Conservation (phyloP, 37 sponge, comb jelly and placozoan species). For the Mnemiopsis leidyi region DNA sequence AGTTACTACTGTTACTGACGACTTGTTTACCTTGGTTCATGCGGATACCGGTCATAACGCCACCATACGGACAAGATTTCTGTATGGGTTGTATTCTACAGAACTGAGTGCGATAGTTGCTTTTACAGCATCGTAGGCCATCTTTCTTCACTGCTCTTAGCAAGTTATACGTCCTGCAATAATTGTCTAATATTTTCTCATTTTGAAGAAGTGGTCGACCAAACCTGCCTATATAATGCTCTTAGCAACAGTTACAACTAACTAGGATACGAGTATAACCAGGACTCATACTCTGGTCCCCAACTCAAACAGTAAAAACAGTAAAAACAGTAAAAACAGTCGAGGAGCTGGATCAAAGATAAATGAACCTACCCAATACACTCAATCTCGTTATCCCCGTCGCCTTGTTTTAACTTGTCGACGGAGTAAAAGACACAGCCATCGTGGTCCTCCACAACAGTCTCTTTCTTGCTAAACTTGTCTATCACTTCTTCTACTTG, state of each 20-base stretch:
- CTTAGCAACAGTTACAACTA: too few species aligned
- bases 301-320: too few species aligned
- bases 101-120: neutral
- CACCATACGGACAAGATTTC: neutral
- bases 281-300: too few species aligned
- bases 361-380: constrained; percentile 27
- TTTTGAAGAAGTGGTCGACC: too few species aligned
- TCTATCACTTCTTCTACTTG: neutral
- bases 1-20: too few species aligned
- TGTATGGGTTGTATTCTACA: neutral
- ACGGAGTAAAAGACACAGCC: neutral
- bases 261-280: too few species aligned
- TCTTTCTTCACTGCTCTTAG: neutral
- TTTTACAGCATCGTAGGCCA: neutral
- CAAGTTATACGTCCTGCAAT: constrained; percentile 34
- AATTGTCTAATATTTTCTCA: too few species aligned
- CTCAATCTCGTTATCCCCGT: constrained; percentile 24
- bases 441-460: neutral
- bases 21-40: constrained; percentile 39
- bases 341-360: too few species aligned
- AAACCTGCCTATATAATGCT: too few species aligned
- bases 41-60: constrained; percentile 50
- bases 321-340: too few species aligned
- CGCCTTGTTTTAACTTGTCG: neutral
- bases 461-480: neutral